Conservation (phyloP, 2,888 invertebrate species). For the Latheticus oryzae region DNA sequence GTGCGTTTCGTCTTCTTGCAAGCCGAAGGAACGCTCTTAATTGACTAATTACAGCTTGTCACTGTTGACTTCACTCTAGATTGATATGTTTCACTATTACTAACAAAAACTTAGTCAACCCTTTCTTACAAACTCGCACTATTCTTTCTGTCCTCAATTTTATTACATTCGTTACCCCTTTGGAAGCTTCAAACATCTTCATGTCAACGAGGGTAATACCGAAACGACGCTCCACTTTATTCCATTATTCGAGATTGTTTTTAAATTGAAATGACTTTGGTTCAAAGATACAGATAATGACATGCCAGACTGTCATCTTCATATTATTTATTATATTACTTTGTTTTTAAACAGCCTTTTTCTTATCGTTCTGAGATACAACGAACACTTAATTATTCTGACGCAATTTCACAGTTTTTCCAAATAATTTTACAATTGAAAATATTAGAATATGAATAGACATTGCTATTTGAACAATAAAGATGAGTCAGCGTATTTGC, state of each 20-base stretch:
- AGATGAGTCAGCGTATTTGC: too few relatives aligned
- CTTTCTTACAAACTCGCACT: constrained; percentile 7
- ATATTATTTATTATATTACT: constrained; percentile 37
- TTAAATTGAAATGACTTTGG: constrained; percentile 46
- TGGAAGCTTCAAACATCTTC: constrained; percentile 34
- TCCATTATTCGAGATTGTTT: constrained; percentile 47
- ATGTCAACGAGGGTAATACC: constrained; percentile 38
- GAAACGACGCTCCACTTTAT: constrained; percentile 34
- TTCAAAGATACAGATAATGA: constrained; percentile 42
- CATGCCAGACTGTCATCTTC: constrained; percentile 35
- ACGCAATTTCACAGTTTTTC: constrained; percentile 9
- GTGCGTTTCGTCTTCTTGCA: constrained; percentile 41
- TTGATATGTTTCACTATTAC: constrained; percentile 31
- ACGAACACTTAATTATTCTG: constrained; percentile 4
- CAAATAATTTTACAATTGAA: too few relatives aligned
- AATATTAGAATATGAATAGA: too few relatives aligned
- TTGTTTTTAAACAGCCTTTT: constrained; percentile 31
- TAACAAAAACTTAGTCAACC: constrained; percentile 30
- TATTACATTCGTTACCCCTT: constrained; percentile 41
- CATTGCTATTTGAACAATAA: too few relatives aligned
- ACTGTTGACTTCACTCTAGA: constrained; percentile 38
- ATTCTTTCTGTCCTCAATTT: constrained; percentile 16
- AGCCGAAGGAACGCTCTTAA: constrained; percentile 48
- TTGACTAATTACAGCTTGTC: constrained; percentile 50
- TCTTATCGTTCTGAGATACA: too few relatives aligned